These are phyloP conservation scores for Aleiodes testaceus DNA, from an alignment of 2,888 invertebrate species.

Conservation along the genomic window DNA sequence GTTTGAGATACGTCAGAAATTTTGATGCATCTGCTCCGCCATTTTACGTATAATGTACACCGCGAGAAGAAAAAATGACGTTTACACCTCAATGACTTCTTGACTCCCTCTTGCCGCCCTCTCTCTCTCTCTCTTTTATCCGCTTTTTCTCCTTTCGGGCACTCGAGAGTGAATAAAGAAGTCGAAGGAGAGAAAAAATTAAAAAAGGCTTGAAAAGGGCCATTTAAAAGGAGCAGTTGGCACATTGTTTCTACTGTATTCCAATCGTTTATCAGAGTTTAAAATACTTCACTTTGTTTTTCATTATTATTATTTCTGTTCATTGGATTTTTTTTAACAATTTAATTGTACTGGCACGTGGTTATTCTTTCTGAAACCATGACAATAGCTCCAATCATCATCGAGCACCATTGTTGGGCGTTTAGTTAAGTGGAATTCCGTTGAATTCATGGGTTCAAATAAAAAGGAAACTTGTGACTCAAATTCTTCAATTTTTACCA, in stretches of 20 bases:
- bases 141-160: slow-evolving; percentile 2
- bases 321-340: slow-evolving; percentile 39
- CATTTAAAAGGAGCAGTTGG: slow-evolving; percentile 51
- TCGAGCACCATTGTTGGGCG: neutral
- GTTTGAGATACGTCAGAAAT: slow-evolving; percentile 47
- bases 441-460: neutral
- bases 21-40: slow-evolving; percentile 60
- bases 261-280: slow-evolving; percentile 28
- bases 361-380: neutral
- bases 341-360: slow-evolving; percentile 27
- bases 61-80: slow-evolving; percentile 48
- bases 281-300: slow-evolving; percentile 37
- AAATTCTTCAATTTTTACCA: neutral
- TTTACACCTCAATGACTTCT: slow-evolving; percentile 51
- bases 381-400: slow-evolving; percentile 15
- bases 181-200: neutral
- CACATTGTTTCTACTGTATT: slow-evolving; percentile 42
- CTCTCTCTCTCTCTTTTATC: neutral
- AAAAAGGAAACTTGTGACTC: neutral
- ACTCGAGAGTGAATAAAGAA: neutral
- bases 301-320: slow-evolving; percentile 36
- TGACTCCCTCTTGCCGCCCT: neutral
- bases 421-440: slow-evolving; percentile 6
- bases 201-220: slow-evolving; percentile 3
- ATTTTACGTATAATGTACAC: slow-evolving; percentile 33